Percentiles rank a stretch among this genome's conserved stretches.
These are phyloP conservation scores for Altica lythri DNA, from an alignment of 2,888 invertebrate species.

Conservation along the genomic window DNA sequence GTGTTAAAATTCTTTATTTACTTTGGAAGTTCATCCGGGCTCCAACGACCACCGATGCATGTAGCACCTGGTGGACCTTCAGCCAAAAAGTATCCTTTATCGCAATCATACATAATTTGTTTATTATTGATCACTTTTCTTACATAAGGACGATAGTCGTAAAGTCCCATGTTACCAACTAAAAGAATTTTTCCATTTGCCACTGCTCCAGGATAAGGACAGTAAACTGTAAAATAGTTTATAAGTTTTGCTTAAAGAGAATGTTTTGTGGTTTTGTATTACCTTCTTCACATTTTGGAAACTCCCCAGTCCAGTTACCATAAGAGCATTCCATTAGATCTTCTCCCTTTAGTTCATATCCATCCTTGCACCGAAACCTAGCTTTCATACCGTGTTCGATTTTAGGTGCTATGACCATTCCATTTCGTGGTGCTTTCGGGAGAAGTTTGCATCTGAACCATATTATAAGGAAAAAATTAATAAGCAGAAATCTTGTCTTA, in stretches of 20 bases:
- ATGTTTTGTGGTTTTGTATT: no score
- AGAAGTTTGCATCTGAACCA: slow-evolving; percentile 56
- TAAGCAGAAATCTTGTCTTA: no score
- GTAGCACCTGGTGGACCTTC: slow-evolving; percentile 93
- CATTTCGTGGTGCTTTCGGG: slow-evolving; percentile 77
- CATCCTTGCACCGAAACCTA: slow-evolving; percentile 90
- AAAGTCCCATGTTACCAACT: slow-evolving; percentile 94
- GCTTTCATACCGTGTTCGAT: slow-evolving; percentile 98
- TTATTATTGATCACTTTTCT: slow-evolving; percentile 88
- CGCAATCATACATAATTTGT: slow-evolving; percentile 95
- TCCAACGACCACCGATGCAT: slow-evolving; percentile 93
- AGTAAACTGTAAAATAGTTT: slow-evolving; percentile 76
- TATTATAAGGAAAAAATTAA: no score
- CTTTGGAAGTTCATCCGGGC: slow-evolving; percentile 83
- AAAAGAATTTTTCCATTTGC: slow-evolving; percentile 87
- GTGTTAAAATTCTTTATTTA: no score
- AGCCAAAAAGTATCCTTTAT: slow-evolving; percentile 84
- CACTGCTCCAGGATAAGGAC: slow-evolving; percentile 90
- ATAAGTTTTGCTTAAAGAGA: no score
- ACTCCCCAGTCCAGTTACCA: slow-evolving; percentile 92
- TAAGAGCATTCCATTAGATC: slow-evolving; percentile 84
- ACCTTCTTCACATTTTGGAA: slow-evolving; percentile 84
- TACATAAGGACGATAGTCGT: slow-evolving; percentile 93
- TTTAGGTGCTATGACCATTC: slow-evolving; percentile 95
- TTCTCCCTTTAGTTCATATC: slow-evolving; percentile 77